Evolutionary conservation across 2,113 vertebrate species (phyloP).

Genomic region (Peromyscus californicus): DNA sequence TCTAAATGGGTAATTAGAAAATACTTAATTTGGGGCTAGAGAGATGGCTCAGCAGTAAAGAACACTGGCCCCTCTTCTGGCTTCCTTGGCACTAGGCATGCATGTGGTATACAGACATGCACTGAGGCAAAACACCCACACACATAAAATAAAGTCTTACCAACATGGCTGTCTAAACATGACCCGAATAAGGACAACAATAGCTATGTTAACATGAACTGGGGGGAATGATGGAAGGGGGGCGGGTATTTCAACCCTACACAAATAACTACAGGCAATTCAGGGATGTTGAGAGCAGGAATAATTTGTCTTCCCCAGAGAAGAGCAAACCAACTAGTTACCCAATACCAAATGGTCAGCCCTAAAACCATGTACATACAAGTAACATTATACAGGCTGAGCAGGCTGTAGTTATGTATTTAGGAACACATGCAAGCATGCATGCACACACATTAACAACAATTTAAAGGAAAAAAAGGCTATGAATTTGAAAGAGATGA

Average conservation of each 20-base stretch:
- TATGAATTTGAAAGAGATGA: neutral
- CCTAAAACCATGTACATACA: neutral
- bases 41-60: neutral
- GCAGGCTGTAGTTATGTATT: neutral
- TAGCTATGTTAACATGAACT: neutral
- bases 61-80: neutral
- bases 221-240: rapidly evolving
- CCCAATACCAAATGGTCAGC: neutral
- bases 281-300: neutral
- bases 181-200: neutral
- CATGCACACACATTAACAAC: neutral
- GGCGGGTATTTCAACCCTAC: too few relatives aligned
- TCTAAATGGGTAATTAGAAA: neutral
- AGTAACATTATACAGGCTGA: neutral
- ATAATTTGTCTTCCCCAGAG: neutral
- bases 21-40: neutral
- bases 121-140: neutral
- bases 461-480: neutral
- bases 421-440: neutral
- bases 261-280: neutral
- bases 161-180: neutral
- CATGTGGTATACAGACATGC: neutral
- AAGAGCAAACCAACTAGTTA: neutral
- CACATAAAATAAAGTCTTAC: neutral
- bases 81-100: neutral